phyloP scores from a whole-genome alignment of 2,888 invertebrate species.

The Graphium colonna region DNA sequence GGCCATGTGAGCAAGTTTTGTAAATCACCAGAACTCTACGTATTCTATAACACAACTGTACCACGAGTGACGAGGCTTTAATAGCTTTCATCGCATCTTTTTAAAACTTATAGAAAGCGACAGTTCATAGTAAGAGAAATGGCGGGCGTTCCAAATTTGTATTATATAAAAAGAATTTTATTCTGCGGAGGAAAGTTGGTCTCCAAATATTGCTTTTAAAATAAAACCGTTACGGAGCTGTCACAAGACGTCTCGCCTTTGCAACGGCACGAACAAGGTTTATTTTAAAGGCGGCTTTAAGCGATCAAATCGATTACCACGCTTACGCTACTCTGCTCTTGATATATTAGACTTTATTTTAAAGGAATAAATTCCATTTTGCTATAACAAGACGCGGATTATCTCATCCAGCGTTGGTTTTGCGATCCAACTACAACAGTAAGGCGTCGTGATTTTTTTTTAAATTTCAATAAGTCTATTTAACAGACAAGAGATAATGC shows the following conservation, averaged over 20 bases:
- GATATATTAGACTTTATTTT: background rate
- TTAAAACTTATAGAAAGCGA: background rate
- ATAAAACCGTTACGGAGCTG: conserved; percentile 10
- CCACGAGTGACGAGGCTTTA: too few relatives aligned
- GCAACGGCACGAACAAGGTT: conserved; percentile 17
- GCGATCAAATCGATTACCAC: conserved; percentile 20
- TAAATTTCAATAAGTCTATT: conserved; percentile 5
- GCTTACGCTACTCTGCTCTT: conserved; percentile 1
- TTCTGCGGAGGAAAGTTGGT: background rate
- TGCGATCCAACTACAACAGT: conserved; percentile 1
- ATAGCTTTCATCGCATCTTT: background rate
- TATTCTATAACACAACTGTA: too few relatives aligned
- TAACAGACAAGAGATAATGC: background rate
- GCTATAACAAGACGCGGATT: background rate
- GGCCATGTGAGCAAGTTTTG: too few relatives aligned
- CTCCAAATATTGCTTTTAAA: background rate
- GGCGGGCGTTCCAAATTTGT: background rate
- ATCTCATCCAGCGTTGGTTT: conserved; percentile 4
- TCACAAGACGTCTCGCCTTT: conserved; percentile 10
- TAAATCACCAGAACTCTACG: too few relatives aligned
- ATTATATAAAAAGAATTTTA: background rate
- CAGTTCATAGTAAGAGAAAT: background rate
- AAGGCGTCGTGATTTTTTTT: conserved; percentile 15
- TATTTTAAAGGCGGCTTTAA: conserved; percentile 12
- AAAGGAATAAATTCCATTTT: conserved; percentile 2